Percentiles rank a stretch among this genome's conserved stretches.
Evolutionary conservation across 2,888 invertebrate genomes (phyloP).

Genomic region (Diplazon laetatorius): DNA sequence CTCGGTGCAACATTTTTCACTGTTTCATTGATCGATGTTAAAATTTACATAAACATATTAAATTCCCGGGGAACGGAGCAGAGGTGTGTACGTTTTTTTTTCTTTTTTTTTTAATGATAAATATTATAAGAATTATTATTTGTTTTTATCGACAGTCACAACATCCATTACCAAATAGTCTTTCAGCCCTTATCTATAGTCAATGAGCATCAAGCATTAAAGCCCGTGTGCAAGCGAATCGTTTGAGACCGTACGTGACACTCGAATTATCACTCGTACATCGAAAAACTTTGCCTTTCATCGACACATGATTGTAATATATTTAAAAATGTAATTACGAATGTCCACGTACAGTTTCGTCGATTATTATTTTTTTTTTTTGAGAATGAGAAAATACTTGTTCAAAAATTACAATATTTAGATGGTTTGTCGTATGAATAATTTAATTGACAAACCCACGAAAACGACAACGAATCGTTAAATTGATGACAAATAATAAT

Average conservation of each 20-base stretch:
- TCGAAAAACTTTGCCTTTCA: no score
- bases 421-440: background rate
- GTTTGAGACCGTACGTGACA: conserved; percentile 40
- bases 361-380: conserved; percentile 5
- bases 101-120: no score
- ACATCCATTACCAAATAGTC: conserved; percentile 66
- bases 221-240: conserved; percentile 57
- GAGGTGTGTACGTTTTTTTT: conserved; percentile 30
- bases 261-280: no score
- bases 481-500: no score
- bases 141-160: conserved; percentile 59
- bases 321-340: background rate
- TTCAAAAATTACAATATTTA: conserved; percentile 9
- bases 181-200: conserved; percentile 50
- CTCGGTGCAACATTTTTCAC: conserved; percentile 66
- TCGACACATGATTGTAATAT: no score
- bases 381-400: conserved; percentile 14
- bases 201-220: conserved; percentile 60
- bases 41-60: conserved; percentile 12
- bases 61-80: conserved; percentile 13
- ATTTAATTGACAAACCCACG: background rate
- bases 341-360: background rate
- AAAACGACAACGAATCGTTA: no score
- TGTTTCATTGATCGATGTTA: background rate
- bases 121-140: conserved; percentile 26